Evolutionary conservation across 2,888 invertebrate genomes (phyloP).

Genomic region (Meiosimyza platycephala): DNA sequence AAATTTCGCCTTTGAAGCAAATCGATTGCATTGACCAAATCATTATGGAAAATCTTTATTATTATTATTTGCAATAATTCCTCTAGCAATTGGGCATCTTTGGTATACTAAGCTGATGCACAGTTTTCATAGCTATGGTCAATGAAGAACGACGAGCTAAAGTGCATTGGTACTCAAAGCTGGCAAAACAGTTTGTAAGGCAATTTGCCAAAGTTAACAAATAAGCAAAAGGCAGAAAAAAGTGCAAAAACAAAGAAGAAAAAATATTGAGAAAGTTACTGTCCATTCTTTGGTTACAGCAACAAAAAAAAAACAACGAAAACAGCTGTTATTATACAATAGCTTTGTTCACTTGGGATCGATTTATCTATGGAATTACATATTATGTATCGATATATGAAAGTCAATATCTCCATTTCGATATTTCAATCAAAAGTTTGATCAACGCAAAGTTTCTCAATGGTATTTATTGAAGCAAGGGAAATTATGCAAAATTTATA

Average conservation of each 20-base stretch:
- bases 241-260: background rate
- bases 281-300: background rate
- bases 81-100: conserved; percentile 4
- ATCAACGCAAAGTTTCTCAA: too few species aligned
- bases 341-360: background rate
- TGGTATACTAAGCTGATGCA: background rate
- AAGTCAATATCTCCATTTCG: too few species aligned
- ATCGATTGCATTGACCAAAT: conserved; percentile 31
- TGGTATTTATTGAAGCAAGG: too few species aligned
- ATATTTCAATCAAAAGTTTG: too few species aligned
- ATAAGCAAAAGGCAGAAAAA: background rate
- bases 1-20: conserved; percentile 9
- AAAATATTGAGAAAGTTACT: conserved; percentile 10
- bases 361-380: too few species aligned
- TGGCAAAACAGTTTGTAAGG: conserved; percentile 3
- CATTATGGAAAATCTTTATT: conserved; percentile 27
- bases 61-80: conserved; percentile 26
- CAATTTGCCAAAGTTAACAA: conserved; percentile 25
- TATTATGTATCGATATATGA: too few species aligned
- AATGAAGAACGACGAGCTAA: background rate
- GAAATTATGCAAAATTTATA: too few species aligned
- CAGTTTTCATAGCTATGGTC: background rate
- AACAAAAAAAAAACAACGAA: background rate
- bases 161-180: too few species aligned
- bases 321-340: conserved; percentile 20